Percentiles rank a stretch among this genome's conserved stretches.
Conservation (phyloP, 2,888 invertebrate genomes). For the Diarsia mendica region DNA sequence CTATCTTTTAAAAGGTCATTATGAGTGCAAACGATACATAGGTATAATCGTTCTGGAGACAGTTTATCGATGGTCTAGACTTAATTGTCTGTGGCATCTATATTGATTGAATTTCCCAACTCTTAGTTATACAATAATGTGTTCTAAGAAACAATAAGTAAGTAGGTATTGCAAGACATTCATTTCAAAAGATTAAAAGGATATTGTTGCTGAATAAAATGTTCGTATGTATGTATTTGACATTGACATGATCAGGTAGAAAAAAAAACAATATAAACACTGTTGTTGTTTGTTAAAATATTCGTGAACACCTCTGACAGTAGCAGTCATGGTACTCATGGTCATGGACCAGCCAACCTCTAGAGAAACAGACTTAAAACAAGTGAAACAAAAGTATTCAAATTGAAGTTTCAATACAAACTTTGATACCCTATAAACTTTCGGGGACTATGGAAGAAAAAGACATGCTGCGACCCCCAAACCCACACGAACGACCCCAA, state of each 20-base stretch:
- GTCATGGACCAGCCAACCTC: neutral
- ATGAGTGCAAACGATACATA: slow-evolving; percentile 10
- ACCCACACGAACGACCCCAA: too few species aligned
- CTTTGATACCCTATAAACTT: neutral
- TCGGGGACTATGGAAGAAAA: neutral
- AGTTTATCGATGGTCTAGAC: slow-evolving; percentile 37
- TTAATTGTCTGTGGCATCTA: slow-evolving; percentile 24
- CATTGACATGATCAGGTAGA: neutral
- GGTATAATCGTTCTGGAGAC: slow-evolving; percentile 14
- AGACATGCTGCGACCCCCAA: too few species aligned
- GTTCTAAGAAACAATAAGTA: slow-evolving; percentile 4
- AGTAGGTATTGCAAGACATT: neutral
- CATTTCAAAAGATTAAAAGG: neutral
- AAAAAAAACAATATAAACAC: neutral
- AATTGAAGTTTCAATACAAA: neutral
- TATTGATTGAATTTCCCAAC: neutral
- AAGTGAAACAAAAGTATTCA: neutral
- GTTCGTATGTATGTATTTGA: neutral
- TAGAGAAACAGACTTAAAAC: neutral
- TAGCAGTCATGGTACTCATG: too few species aligned
- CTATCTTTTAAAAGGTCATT: slow-evolving; percentile 18
- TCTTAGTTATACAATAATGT: neutral
- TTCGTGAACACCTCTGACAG: too few species aligned
- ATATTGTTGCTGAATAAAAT: slow-evolving; percentile 10
- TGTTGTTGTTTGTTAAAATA: neutral